phyloP scores from a whole-genome alignment of 1,140 invertebrate species.

The Caerostris darwini region DNA sequence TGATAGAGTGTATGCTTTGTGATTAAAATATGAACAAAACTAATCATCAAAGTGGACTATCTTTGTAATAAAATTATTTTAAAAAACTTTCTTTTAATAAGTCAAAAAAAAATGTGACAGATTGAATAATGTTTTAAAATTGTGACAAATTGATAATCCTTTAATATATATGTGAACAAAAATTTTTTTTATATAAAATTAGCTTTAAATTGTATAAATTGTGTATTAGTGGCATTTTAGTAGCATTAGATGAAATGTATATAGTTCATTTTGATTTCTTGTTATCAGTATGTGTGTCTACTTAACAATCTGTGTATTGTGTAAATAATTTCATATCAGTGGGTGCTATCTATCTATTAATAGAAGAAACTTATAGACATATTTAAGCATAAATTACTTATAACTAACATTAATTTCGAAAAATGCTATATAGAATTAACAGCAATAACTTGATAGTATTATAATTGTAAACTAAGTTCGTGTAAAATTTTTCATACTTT shows the following conservation, averaged over 20 bases:
- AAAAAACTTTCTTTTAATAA: not conserved
- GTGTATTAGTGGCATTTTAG: not conserved
- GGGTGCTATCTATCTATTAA: not conserved
- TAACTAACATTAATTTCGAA: not conserved
- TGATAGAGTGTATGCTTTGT: not conserved
- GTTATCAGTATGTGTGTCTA: not conserved
- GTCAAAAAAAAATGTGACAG: not conserved
- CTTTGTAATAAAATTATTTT: not conserved
- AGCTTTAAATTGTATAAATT: not conserved
- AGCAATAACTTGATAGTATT: too few relatives aligned
- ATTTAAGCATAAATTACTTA: not conserved
- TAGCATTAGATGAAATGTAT: slow-evolving; percentile 1
- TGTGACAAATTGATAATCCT: not conserved
- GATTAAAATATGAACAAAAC: not conserved
- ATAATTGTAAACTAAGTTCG: too few relatives aligned
- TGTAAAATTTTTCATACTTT: too few relatives aligned
- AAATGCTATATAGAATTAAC: not conserved
- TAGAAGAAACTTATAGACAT: not conserved
- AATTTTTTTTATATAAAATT: not conserved
- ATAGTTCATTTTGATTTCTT: not conserved
- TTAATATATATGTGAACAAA: not conserved
- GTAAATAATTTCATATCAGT: not conserved
- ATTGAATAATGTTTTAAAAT: not conserved
- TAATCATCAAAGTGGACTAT: not conserved
- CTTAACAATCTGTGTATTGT: not conserved